Base-by-base conservation (phyloP, 2,797 vertebrate species). In the Falco naumanni region DNA sequence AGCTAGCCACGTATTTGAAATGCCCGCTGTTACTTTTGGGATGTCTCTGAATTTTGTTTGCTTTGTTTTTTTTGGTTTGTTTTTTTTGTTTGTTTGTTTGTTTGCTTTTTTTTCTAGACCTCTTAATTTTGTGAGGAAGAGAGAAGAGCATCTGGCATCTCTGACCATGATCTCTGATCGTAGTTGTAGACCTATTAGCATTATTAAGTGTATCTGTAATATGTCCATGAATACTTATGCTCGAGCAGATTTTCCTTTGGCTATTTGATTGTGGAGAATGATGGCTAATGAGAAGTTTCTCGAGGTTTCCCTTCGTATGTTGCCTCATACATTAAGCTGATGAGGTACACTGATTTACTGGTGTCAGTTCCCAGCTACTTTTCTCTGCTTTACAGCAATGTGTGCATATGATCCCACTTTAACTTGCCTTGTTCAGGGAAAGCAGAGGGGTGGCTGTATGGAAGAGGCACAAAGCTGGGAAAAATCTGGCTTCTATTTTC, bases 311-410 rank as follows among this genome's bases (percentile, higher is more conserved):
- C 69, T 91, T 89, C 59, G 39, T 29, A 68, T 57, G 19, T n/a
- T 50, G 45, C 82, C 22, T 87, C 34, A 9, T 75, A 16, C 37
- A 76, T 96, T 95, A 83, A 84, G 75, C 71, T 91, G 76, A 70
- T 74, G 57, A 94, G 83, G 70, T 51, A 51, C 78, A 47, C 59
- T 90, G 74, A 86, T 82, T 96, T 90, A 77, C 34, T 80, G 88
- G 71, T 89, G 70, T 86, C 45, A 79, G 47, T 96, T 97, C 29
- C 45, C 28, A 96, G 91, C 85, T 94, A 91, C 93, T 96, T 95
- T 94, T 50, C 57, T 82, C 54, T 96, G 78, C 57, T 90, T 89
- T 69, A 78, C n/a, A 78, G 45, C 47, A 25, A 4, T 14, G 16
- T 69, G 34, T 84, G n/a, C 69, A 5, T 63, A 51, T 84, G 70